Evolutionary conservation across 2,797 vertebrate genomes (phyloP).

Genomic region (Sparus aurata): DNA sequence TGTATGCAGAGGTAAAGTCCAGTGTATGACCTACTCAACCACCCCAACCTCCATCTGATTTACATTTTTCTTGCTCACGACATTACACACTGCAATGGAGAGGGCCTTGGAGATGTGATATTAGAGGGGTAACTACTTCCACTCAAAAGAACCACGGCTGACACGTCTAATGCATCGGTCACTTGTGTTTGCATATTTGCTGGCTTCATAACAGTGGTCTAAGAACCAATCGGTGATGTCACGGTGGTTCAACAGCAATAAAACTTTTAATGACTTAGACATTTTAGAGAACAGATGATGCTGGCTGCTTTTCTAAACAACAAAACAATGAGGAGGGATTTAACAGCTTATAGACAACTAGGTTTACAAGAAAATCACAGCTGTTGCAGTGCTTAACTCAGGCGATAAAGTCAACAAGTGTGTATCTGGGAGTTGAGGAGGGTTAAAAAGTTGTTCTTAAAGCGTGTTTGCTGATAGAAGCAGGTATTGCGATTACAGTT

Average conservation of each 20-base stretch:
- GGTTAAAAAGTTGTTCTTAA: constrained; percentile 2
- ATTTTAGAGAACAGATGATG: neutral
- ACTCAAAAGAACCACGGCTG: too few species aligned
- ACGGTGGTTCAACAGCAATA: neutral
- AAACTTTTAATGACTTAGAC: neutral
- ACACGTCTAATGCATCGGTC: too few species aligned
- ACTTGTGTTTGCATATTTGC: too few species aligned
- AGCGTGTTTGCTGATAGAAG: constrained; percentile 36
- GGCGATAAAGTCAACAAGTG: neutral
- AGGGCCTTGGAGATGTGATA: too few species aligned
- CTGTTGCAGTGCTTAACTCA: neutral
- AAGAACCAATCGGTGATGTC: too few species aligned
- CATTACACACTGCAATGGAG: too few species aligned
- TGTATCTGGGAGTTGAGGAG: neutral
- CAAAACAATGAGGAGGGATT: neutral
- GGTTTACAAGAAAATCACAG: neutral
- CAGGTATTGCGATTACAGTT: constrained; percentile 4
- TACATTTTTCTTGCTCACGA: too few species aligned
- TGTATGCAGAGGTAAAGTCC: too few species aligned
- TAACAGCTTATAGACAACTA: neutral
- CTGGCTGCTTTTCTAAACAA: neutral
- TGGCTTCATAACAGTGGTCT: too few species aligned
- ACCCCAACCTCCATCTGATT: too few species aligned
- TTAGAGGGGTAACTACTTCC: too few species aligned
- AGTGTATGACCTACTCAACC: too few species aligned